A percentile compares a stretch with the other conserved stretches of the same genome.
These are phyloP conservation scores for Chauna torquata DNA, from an alignment of 2,113 vertebrate species.

Conservation along the genomic window DNA sequence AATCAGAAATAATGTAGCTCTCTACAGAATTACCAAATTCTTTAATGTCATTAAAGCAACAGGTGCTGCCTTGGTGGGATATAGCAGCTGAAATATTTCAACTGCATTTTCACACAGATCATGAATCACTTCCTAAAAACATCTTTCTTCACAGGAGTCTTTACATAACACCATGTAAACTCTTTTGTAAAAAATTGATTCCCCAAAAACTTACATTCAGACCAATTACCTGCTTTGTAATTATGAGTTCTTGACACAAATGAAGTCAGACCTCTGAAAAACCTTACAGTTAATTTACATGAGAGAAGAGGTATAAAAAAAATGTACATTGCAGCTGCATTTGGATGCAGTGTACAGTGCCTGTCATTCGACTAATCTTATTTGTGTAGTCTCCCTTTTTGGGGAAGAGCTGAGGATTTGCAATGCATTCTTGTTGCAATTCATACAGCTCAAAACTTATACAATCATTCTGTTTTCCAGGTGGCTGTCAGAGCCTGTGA, in stretches of 20 bases:
- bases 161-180: neutral
- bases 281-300: neutral
- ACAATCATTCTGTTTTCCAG: neutral
- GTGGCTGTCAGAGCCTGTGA: neutral
- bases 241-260: neutral
- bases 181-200: neutral
- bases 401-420: conserved; percentile 2
- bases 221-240: neutral
- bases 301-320: neutral
- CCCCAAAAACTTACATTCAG: neutral
- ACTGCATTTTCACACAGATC: neutral
- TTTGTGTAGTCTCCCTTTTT: neutral
- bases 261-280: neutral
- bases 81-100: neutral
- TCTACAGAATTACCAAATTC: neutral
- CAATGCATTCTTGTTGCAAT: conserved; percentile 44
- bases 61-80: neutral
- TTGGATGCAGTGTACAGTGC: neutral
- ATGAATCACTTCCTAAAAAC: neutral
- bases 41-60: neutral
- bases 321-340: neutral
- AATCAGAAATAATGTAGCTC: neutral
- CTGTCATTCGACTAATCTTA: neutral
- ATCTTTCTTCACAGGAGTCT: neutral
- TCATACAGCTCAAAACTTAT: neutral